These are phyloP conservation scores for Siniperca knerii DNA, from an alignment of 2,113 vertebrate species.

Conservation along the genomic window DNA sequence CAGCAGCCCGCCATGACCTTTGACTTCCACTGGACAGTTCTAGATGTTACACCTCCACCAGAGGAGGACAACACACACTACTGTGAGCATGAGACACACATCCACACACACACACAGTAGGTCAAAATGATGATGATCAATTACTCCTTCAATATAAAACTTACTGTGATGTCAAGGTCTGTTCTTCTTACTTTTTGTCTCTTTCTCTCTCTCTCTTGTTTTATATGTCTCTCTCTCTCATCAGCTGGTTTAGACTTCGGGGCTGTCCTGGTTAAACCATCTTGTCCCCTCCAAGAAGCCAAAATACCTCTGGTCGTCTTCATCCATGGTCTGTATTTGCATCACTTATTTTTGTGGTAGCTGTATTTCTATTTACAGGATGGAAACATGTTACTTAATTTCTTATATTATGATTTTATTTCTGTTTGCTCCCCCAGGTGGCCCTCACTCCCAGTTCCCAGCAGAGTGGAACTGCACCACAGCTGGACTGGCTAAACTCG, in stretches of 20 bases:
- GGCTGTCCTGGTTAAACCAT: conserved; percentile 83
- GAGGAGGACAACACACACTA: conserved; percentile 81
- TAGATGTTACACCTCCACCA: conserved; percentile 77
- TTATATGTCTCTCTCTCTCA: not conserved
- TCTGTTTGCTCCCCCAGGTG: conserved; percentile 76
- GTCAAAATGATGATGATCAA: not conserved
- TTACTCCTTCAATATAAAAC: not conserved
- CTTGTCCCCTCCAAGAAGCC: not conserved
- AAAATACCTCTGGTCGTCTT: conserved; percentile 84
- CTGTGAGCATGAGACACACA: conserved; percentile 70
- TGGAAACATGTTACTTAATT: not conserved
- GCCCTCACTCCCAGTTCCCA: conserved; percentile 86
- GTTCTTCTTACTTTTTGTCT: not conserved
- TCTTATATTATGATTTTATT: not conserved
- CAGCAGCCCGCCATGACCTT: conserved; percentile 75
- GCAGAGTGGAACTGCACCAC: conserved; percentile 86
- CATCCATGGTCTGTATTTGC: conserved; percentile 84
- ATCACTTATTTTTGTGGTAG: not conserved
- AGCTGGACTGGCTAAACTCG: conserved; percentile 82
- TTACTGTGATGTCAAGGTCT: not conserved
- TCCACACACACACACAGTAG: not conserved
- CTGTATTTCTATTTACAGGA: not conserved
- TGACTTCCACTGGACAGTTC: conserved; percentile 83
- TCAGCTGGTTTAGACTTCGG: conserved; percentile 81
- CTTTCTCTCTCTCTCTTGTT: not conserved